phyloP scores from a whole-genome alignment of 2,113 vertebrate species.

The Etheostoma spectabile region DNA sequence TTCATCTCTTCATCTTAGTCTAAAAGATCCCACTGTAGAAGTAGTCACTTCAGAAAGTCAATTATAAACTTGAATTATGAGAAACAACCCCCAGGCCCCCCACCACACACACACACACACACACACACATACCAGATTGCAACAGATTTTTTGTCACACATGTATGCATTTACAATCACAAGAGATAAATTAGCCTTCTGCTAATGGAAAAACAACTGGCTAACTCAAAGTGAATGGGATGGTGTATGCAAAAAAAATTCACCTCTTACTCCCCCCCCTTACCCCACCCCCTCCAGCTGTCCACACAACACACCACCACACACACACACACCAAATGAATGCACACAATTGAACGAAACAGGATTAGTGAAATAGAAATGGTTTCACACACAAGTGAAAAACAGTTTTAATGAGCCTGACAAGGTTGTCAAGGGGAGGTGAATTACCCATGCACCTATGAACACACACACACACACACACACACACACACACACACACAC shows the following conservation, averaged over 20 bases:
- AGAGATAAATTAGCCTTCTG: slow-evolving; percentile 63
- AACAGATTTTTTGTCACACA: slow-evolving; percentile 70
- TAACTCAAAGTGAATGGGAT: slow-evolving; percentile 48
- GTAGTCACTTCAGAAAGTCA: not conserved
- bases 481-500: slow-evolving; percentile 21
- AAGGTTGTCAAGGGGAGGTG: slow-evolving; percentile 57
- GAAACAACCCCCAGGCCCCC: slow-evolving; percentile 19
- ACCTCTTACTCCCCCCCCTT: not conserved
- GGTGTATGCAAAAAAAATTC: slow-evolving; percentile 26
- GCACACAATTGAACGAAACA: slow-evolving; percentile 37
- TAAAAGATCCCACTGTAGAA: not conserved
- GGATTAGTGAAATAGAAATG: slow-evolving; percentile 66
- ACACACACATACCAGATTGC: too few species aligned
- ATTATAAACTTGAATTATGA: slow-evolving; percentile 25
- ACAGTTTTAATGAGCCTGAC: slow-evolving; percentile 68
- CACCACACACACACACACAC: slow-evolving; percentile 22
- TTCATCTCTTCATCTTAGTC: not conserved
- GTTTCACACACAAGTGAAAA: slow-evolving; percentile 61
- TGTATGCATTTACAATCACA: slow-evolving; percentile 67
- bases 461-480: slow-evolving; percentile 15
- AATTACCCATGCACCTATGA: too few species aligned
- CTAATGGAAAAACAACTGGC: slow-evolving; percentile 59
- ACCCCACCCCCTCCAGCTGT: too few species aligned
- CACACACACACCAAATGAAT: not conserved
- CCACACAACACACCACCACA: too few species aligned